Conservation (phyloP, 2,113 vertebrate genomes). For the Pachycephala philippinensis region DNA sequence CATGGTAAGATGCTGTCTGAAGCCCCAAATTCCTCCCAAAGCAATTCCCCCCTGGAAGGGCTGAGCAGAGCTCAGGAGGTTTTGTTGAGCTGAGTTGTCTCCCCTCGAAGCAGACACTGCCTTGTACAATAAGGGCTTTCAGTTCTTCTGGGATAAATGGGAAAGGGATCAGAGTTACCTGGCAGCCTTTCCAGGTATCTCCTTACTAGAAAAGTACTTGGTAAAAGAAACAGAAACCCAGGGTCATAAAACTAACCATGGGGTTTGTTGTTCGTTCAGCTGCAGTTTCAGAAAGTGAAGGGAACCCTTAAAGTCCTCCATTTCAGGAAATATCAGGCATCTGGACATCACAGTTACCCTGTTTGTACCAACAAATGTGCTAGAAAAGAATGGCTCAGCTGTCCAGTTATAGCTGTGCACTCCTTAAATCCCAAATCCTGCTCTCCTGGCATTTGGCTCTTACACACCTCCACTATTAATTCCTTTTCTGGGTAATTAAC, state of each 20-base stretch:
- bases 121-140: neutral
- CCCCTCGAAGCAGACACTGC: rapidly evolving
- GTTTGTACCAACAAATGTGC: neutral
- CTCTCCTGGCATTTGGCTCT: neutral
- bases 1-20: neutral
- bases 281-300: neutral
- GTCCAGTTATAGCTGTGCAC: rapidly evolving
- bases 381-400: neutral
- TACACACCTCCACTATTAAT: neutral
- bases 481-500: slow-evolving; percentile 33
- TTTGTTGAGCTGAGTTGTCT: neutral
- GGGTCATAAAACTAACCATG: neutral
- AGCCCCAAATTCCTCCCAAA: rapidly evolving
- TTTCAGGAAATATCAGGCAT: neutral
- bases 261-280: neutral
- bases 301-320: neutral
- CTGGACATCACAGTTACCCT: neutral
- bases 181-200: neutral
- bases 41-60: neutral
- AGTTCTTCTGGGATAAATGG: neutral
- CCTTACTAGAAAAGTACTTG: neutral
- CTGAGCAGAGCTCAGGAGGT: neutral
- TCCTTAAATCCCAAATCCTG: neutral
- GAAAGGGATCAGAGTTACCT: neutral
- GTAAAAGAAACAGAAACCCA: neutral